Evolutionary conservation across 2,888 invertebrate genomes (phyloP), one percentile per base, ranked within the genome.

Genomic region (Tenthredo scrophulariae): DNA sequence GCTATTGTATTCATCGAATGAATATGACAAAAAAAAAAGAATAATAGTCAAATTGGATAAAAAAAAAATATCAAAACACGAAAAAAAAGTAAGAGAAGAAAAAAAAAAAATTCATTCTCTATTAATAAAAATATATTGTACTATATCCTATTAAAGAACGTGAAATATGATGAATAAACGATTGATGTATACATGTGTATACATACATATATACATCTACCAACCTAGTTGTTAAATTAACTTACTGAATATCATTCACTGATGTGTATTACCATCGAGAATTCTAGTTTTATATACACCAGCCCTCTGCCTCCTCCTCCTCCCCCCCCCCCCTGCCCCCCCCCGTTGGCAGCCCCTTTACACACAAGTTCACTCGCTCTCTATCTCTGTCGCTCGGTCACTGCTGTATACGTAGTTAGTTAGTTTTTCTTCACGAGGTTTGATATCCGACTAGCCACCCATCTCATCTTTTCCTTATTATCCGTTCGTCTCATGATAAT

Each of bases 321-420:
- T 29, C 29, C 37, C 2, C 37, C 33, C 5, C 37, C 37, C 37
- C 37, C 37, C 37, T 37, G 6, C 37, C 37, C 37, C 6, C 7
- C 0, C 37, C n/a, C n/a, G n/a, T n/a, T n/a, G n/a, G n/a, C n/a
- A n/a, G n/a, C n/a, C n/a, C 37, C 0, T 37, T 37, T 37, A 37
- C 37, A 37, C 37, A 37, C 37, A 37, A 6, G 37, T 37, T 37
- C 0, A 37, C 50, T 5, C 50, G 5, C 50, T 50, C 18, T 50
- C 54, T 1, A 0, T 54, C n/a, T 54, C 6, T 50, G n/a, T 50
- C n/a, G 18, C 54, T n/a, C n/a, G 54, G 18, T 54, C 54, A n/a
- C 54, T 54, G 54, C 54, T 54, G 54, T 54, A n/a, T 54, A 54
- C n/a, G 54, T 54, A 54, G 54, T 54, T 54, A n/a, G 50, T 54